Evolutionary conservation across 2,888 invertebrate genomes (phyloP), one percentile per base, ranked within the genome.

Genomic region (Agrenia bidenticulata): DNA sequence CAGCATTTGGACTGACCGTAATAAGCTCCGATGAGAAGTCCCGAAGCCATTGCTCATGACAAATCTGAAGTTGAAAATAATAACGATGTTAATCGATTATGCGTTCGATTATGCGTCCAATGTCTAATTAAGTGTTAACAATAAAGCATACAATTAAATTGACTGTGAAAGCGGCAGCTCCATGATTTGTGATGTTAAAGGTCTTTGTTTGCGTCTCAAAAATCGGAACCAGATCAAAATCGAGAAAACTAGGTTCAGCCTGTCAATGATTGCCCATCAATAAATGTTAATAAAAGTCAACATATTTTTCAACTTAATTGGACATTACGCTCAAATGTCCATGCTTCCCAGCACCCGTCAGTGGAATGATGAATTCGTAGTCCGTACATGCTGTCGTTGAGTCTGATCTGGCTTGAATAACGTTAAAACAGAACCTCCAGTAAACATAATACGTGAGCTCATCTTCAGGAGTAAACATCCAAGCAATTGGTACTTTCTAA

Each of bases 141-240:
- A 23, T 1, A 61, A 56, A 41, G 37, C 37, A 49, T 55, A 73
- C 70, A 24, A 62, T 53, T 7, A 73, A 61, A 24, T 69, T 60
- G 2, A 69, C 72, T 26, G 53, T 55, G 1, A 69, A 63, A 9
- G 41, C 21, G 11, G 63, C 55, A 1, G 56, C 61, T n/a, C 71
- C 71, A 5, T 65, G 49, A 45, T 74, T 74, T 9, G 45, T 63
- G 11, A 74, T 51, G 0, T 41, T 63, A 17, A 70, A 67, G 4
- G 41, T 26, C 57, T 60, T 66, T 17, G 63, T 65, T 21, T 70
- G 63, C 9, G 69, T 51, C 17, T 69, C 63, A 45, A 67, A 74
- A 11, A 74, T 72, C 53, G 66, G 67, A n/a, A 74, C 64, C 54
- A 69, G 15, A 11, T 66, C 74, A 63, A 74, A 73, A 27, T 74